Evolutionary conservation across 2,888 invertebrate species (phyloP).

Genomic region (Drosophila nr. fundita): DNA sequence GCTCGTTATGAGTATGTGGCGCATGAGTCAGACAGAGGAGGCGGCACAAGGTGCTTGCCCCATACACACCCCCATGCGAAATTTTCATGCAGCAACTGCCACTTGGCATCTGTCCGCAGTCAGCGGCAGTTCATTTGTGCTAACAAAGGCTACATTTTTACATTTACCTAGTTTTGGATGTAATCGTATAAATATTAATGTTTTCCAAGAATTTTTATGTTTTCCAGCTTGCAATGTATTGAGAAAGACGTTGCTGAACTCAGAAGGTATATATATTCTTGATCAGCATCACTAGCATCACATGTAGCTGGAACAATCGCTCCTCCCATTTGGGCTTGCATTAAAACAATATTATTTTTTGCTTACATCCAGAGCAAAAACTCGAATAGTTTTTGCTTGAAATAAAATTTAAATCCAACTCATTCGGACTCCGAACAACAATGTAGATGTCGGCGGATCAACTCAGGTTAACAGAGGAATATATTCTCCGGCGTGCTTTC

Average conservation of each 20-base stretch:
- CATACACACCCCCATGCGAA: neutral
- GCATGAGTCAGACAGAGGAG: neutral
- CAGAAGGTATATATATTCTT: neutral
- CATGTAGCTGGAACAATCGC: too few relatives aligned
- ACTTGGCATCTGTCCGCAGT: neutral
- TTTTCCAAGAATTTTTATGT: neutral
- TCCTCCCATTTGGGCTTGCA: too few relatives aligned
- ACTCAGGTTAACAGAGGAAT: neutral
- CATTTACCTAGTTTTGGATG: neutral
- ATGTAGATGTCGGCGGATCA: neutral
- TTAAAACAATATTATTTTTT: neutral
- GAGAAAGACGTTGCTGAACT: neutral
- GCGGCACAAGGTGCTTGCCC: constrained; percentile 11
- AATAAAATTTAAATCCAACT: too few relatives aligned
- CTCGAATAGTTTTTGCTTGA: too few relatives aligned
- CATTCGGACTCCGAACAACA: neutral
- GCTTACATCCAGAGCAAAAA: neutral
- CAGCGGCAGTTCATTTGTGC: neutral
- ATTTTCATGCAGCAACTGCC: constrained; percentile 14
- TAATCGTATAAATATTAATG: neutral
- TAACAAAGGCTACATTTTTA: neutral
- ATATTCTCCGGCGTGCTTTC: neutral
- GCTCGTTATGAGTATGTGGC: constrained; percentile 1
- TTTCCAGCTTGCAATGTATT: neutral
- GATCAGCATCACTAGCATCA: neutral